phyloP scores from a whole-genome alignment of 2,888 invertebrate species.

The Athalia circularis region DNA sequence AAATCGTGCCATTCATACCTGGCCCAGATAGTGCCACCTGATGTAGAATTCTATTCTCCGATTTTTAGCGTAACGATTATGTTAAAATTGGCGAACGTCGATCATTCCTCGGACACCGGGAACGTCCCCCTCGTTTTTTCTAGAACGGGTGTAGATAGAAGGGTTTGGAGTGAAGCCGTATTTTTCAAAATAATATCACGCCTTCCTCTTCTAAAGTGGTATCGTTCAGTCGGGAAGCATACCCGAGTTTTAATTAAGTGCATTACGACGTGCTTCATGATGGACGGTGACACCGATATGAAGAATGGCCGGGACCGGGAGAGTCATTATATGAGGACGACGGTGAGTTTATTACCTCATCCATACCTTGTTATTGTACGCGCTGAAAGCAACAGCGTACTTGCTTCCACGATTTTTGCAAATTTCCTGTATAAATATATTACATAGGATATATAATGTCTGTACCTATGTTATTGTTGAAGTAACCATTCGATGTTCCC shows the following conservation, averaged over 20 bases:
- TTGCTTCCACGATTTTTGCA: background rate
- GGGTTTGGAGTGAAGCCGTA: background rate
- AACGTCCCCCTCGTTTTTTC: background rate
- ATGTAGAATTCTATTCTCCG: no score
- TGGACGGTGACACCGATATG: constrained; percentile 39
- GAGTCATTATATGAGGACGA: constrained; percentile 17
- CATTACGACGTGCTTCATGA: constrained; percentile 34
- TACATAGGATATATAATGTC: no score
- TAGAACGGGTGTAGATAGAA: background rate
- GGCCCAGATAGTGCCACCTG: no score
- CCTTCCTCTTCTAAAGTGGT: constrained; percentile 15
- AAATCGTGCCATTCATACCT: no score
- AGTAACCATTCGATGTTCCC: no score
- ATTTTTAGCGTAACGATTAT: background rate
- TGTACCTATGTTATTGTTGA: no score
- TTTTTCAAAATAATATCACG: constrained; percentile 26
- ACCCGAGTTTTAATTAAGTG: constrained; percentile 32
- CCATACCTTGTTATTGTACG: constrained; percentile 9
- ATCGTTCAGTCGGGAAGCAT: constrained; percentile 15
- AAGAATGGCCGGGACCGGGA: constrained; percentile 17
- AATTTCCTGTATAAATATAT: background rate
- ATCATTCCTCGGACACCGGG: no score
- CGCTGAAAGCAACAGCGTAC: background rate
- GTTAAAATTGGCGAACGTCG: background rate
- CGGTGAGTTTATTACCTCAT: constrained; percentile 37